Conservation (phyloP, 2,888 invertebrate species). For the Cephus pulcher region DNA sequence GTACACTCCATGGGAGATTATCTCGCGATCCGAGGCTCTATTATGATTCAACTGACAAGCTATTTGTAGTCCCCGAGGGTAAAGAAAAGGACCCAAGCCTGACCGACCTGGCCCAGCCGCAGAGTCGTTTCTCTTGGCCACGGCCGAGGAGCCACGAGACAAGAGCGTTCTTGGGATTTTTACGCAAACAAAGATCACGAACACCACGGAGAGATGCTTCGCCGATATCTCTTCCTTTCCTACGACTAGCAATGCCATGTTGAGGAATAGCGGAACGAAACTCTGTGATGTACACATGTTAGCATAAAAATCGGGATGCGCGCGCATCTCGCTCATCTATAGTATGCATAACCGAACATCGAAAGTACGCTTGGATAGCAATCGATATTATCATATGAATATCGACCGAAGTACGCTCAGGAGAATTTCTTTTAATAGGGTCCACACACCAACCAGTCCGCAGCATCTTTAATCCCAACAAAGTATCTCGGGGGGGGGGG, state of each 20-base stretch:
- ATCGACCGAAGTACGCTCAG: not conserved
- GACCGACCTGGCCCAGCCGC: not conserved
- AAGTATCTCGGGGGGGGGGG: not conserved
- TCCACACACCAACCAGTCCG: not conserved
- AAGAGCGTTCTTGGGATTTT: conserved; percentile 36
- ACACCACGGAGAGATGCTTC: conserved; percentile 34
- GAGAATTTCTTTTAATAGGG: not conserved
- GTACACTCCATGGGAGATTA: conserved; percentile 44
- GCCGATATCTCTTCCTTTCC: conserved; percentile 35
- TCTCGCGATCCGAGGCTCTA: conserved; percentile 55
- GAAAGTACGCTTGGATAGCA: not conserved
- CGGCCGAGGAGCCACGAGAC: conserved; percentile 27
- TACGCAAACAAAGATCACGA: conserved; percentile 40
- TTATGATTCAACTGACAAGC: conserved; percentile 60
- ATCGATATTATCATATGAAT: not conserved
- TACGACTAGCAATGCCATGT: not conserved
- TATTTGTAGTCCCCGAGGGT: conserved; percentile 50
- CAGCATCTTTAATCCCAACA: not conserved
- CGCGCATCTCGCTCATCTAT: not conserved
- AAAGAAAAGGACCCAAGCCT: conserved; percentile 16
- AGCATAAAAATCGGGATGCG: not conserved
- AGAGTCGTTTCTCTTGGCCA: conserved; percentile 5
- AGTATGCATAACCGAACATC: not conserved
- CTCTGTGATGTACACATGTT: not conserved
- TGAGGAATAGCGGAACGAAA: not conserved